Percentiles rank a stretch among this genome's conserved stretches.
Evolutionary conservation across 2,888 invertebrate species (phyloP).

Genomic region (Ectemnius continuus): DNA sequence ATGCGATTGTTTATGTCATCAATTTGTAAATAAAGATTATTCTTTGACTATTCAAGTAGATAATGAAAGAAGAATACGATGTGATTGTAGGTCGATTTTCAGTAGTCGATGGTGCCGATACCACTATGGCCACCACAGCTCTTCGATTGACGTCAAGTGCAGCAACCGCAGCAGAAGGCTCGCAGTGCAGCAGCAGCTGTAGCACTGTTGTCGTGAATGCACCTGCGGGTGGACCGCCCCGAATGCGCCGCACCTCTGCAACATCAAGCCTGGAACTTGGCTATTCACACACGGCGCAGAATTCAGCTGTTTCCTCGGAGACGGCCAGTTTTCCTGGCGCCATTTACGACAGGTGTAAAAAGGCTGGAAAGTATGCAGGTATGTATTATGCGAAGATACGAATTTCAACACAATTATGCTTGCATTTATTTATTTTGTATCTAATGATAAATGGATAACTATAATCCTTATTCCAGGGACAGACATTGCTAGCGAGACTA

Average conservation of each 20-base stretch:
- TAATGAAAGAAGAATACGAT: not conserved
- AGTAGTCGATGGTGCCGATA: constrained; percentile 71
- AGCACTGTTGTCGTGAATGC: constrained; percentile 90
- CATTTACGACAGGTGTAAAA: constrained; percentile 75
- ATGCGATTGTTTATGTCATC: no score
- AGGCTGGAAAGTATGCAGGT: constrained; percentile 69
- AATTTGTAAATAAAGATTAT: no score
- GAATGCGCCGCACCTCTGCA: constrained; percentile 84
- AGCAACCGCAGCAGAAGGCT: constrained; percentile 79
- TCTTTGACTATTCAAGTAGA: not conserved
- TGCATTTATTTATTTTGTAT: no score
- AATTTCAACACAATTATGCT: no score
- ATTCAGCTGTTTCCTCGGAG: constrained; percentile 85
- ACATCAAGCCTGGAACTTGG: constrained; percentile 91
- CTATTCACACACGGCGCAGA: constrained; percentile 92
- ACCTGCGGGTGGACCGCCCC: constrained; percentile 77
- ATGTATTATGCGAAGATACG: constrained; percentile 14
- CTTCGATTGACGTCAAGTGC: constrained; percentile 51
- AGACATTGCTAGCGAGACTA: constrained; percentile 86
- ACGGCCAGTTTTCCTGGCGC: constrained; percentile 81
- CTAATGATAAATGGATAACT: no score
- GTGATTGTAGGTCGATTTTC: constrained; percentile 35
- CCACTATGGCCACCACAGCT: constrained; percentile 47
- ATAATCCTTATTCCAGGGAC: constrained; percentile 56
- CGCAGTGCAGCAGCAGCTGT: constrained; percentile 92